Evolutionary conservation across 2,888 invertebrate genomes (phyloP).

Genomic region (Nudaria mundana): DNA sequence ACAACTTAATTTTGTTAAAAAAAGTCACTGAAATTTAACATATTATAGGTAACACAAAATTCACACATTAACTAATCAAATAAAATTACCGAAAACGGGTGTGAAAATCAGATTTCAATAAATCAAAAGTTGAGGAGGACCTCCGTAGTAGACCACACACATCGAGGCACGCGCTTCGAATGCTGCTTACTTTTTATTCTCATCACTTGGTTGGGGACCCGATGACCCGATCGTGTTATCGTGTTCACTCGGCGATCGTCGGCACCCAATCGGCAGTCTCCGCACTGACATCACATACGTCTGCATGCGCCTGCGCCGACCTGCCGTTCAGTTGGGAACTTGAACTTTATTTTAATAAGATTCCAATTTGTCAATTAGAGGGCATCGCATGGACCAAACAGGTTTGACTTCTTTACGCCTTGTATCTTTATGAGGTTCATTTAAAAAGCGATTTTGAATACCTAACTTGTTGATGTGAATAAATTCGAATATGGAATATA

Average conservation of each 20-base stretch:
- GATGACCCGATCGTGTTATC: slow-evolving; percentile 62
- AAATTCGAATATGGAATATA: slow-evolving; percentile 13
- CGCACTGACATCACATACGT: slow-evolving; percentile 57
- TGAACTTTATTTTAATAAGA: slow-evolving; percentile 84
- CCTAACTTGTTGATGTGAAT: slow-evolving; percentile 36
- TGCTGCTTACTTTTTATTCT: slow-evolving; percentile 77
- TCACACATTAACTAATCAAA: slow-evolving; percentile 31
- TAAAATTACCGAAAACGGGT: slow-evolving; percentile 57
- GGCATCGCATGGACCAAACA: slow-evolving; percentile 74
- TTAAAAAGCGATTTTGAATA: slow-evolving; percentile 52
- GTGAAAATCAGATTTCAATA: slow-evolving; percentile 73
- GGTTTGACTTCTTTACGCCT: slow-evolving; percentile 76
- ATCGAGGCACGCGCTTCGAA: slow-evolving; percentile 88
- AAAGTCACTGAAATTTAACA: slow-evolving; percentile 1
- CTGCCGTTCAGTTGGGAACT: slow-evolving; percentile 71
- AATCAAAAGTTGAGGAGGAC: slow-evolving; percentile 72
- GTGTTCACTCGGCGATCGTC: slow-evolving; percentile 65
- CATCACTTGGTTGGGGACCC: slow-evolving; percentile 56
- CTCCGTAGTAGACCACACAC: slow-evolving; percentile 86
- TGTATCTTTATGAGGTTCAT: slow-evolving; percentile 59
- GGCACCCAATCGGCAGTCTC: slow-evolving; percentile 65
- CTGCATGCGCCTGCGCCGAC: slow-evolving; percentile 57
- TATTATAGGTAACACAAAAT: slow-evolving; percentile 15
- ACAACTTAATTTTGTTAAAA: not conserved
- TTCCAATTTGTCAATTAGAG: slow-evolving; percentile 87